phyloP scores from a whole-genome alignment of 2,113 vertebrate species.

The Haemorhous mexicanus region DNA sequence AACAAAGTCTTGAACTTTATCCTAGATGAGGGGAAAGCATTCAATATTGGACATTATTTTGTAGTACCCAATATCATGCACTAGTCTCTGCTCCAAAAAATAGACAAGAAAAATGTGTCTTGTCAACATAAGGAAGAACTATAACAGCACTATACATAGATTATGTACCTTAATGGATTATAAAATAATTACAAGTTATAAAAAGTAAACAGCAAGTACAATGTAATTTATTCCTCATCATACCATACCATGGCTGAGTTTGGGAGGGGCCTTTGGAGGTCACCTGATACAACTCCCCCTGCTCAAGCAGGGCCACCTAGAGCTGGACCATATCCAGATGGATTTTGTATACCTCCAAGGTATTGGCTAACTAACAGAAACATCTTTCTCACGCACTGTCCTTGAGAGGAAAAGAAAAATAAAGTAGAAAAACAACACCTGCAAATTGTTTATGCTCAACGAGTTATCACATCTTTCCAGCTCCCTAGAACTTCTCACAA shows the following conservation, averaged over 20 bases:
- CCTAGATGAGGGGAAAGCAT: neutral
- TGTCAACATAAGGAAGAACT: neutral
- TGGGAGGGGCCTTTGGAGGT: neutral
- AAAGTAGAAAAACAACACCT: too few relatives aligned
- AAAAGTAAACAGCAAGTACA: neutral
- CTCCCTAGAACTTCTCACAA: too few relatives aligned
- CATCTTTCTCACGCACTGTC: too few relatives aligned
- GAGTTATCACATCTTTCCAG: too few relatives aligned
- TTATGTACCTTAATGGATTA: neutral
- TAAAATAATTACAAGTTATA: neutral
- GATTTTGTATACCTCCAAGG: neutral
- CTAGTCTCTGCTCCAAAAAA: neutral
- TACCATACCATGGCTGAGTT: neutral
- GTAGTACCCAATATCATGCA: neutral
- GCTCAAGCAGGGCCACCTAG: neutral
- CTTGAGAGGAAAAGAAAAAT: too few relatives aligned
- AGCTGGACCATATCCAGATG: neutral
- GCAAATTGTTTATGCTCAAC: too few relatives aligned
- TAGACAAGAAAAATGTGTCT: neutral
- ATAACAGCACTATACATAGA: neutral
- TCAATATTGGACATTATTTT: neutral
- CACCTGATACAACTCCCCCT: neutral
- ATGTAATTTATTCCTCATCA: neutral
- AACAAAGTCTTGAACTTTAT: neutral
- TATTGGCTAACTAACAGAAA: too few relatives aligned